Percentiles rank a stretch among this genome's conserved stretches.
Evolutionary conservation across 2,113 vertebrate species (phyloP).

Genomic region (Anoplopoma fimbria): DNA sequence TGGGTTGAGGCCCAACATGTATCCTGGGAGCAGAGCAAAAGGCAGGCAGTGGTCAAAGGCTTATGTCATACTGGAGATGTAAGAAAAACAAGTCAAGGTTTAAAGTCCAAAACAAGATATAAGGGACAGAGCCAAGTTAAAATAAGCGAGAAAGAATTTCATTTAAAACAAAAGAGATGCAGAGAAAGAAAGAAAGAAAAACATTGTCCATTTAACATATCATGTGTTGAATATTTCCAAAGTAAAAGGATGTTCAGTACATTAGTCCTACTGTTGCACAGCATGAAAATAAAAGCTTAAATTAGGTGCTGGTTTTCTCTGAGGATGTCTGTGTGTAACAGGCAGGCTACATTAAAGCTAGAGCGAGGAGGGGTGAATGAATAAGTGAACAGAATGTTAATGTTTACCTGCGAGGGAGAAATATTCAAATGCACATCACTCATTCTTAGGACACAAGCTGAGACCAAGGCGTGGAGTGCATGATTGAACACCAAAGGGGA

Average conservation of each 20-base stretch:
- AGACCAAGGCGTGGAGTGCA: conserved; percentile 53
- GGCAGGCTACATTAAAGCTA: conserved; percentile 32
- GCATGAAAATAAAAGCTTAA: conserved; percentile 42
- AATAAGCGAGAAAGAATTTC: background rate
- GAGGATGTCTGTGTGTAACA: conserved; percentile 34
- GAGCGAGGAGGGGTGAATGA: conserved; percentile 34
- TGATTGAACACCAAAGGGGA: conserved; percentile 71
- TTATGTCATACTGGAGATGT: background rate
- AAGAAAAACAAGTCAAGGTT: background rate
- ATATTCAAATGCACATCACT: conserved; percentile 71
- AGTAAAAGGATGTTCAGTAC: conserved; percentile 33
- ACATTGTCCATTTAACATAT: background rate
- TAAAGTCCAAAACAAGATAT: conserved; percentile 5
- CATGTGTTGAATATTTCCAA: conserved; percentile 21
- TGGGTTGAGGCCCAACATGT: background rate
- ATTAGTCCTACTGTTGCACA: conserved; percentile 24
- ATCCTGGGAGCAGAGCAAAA: conserved; percentile 5
- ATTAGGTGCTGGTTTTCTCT: conserved; percentile 32
- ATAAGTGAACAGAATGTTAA: conserved; percentile 63
- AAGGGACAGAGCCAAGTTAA: conserved; percentile 2
- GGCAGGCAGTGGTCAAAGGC: background rate
- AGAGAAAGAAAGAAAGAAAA: background rate
- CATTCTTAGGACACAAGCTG: conserved; percentile 67
- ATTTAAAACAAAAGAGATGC: background rate
- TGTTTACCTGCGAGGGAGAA: conserved; percentile 66